Percentiles rank a stretch among this genome's conserved stretches.
These are phyloP conservation scores for Luperina nickerlii DNA, from an alignment of 2,888 invertebrate species.

Conservation along the genomic window DNA sequence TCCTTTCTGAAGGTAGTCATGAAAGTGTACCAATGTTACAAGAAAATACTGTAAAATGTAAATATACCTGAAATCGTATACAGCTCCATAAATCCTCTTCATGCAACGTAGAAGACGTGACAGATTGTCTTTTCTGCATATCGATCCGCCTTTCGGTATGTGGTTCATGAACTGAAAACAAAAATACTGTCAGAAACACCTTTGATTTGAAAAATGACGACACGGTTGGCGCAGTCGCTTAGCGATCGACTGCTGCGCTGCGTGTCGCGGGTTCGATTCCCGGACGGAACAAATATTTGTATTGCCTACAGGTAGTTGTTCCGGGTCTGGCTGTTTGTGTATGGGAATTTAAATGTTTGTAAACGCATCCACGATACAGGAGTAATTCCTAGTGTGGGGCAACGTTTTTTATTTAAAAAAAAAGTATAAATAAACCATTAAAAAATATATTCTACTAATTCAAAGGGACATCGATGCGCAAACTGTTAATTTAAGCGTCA, in stretches of 20 bases:
- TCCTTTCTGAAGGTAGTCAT: neutral
- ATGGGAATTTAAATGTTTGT: too few relatives aligned
- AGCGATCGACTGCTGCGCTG: too few relatives aligned
- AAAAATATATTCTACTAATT: neutral
- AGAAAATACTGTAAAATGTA: neutral
- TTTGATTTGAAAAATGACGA: neutral
- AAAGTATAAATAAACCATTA: neutral
- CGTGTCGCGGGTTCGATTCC: too few relatives aligned
- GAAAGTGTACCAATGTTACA: neutral
- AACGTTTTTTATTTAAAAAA: too few relatives aligned
- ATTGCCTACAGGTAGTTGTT: too few relatives aligned
- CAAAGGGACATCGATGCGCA: neutral
- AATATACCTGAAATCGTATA: slow-evolving; percentile 94
- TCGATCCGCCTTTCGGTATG: slow-evolving; percentile 95
- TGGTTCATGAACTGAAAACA: slow-evolving; percentile 94
- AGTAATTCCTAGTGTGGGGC: too few relatives aligned
- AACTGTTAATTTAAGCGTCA: too few relatives aligned
- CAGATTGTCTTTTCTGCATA: slow-evolving; percentile 95
- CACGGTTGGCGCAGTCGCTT: too few relatives aligned
- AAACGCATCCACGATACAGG: too few relatives aligned
- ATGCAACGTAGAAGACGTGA: slow-evolving; percentile 94
- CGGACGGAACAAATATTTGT: too few relatives aligned
- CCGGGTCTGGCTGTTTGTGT: too few relatives aligned
- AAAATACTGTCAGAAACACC: slow-evolving; percentile 21
- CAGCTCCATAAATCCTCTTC: slow-evolving; percentile 95